Evolutionary conservation across 2,888 invertebrate genomes (phyloP), one percentile per base, ranked within the genome.

Genomic region (Stegophylla sp.): DNA sequence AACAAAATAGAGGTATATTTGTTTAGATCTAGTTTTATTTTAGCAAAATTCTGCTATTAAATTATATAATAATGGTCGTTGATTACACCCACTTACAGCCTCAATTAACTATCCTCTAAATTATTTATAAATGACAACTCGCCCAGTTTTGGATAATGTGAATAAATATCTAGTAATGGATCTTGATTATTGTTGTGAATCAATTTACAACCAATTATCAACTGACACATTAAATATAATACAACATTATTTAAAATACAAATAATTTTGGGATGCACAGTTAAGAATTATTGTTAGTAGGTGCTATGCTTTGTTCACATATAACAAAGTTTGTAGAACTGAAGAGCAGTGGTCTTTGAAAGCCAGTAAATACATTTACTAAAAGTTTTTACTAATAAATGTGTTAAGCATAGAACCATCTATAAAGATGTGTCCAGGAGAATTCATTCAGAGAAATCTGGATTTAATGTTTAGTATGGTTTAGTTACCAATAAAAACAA

Each of bases 321-420:
- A 48, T 48, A 48, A 48, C 15, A 48, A 48, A 9, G 15, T 48
- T 48, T 10, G 7, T 48, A 48, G 48, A 48, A 48, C 48, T 48
- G 48, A 48, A 10, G 66, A 64, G 5, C 34, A 59, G 34, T 73
- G n/a, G 59, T 59, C 41, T 43, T n/a, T 43, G 51, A 73, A 23
- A 73, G 59, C 56, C 72, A 34, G 34, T 34, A 34, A 34, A 34
- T 34, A 34, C 34, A 5, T 34, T 34, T 34, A 7, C 34, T 20
- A 73, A 73, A 53, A 73, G 17, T 41, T 59, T 73, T n/a, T 59
- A 20, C 41, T 28, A 73, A 48, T 43, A n/a, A 51, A 71, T 53
- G 23, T 51, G 71, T 71, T 34, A 48, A 51, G 26, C 56, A 71
- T 45, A 23, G 34, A 48, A 26, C 34, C 20, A n/a, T 9, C 28